These are phyloP conservation scores for Bungarus multicinctus DNA, from an alignment of 2,113 vertebrate species.

Conservation along the genomic window DNA sequence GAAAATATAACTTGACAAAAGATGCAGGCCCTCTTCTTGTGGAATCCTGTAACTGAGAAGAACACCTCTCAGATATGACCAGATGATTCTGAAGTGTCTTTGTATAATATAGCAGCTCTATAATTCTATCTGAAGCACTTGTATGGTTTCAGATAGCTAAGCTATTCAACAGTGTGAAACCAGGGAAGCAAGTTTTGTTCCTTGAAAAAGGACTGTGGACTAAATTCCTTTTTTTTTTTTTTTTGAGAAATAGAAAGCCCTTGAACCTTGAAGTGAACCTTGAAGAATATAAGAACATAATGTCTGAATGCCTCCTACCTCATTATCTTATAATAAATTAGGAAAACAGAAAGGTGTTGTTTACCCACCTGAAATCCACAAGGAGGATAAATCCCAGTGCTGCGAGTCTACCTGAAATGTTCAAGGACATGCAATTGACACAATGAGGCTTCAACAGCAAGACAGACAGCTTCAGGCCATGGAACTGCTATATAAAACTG, in stretches of 20 bases:
- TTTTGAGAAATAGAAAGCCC: neutral
- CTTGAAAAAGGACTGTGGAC: slow-evolving; percentile 32
- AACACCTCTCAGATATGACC: too few relatives aligned
- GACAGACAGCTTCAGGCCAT: slow-evolving; percentile 78
- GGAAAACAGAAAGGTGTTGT: slow-evolving; percentile 50
- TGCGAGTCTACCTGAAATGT: slow-evolving; percentile 70
- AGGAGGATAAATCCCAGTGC: slow-evolving; percentile 60
- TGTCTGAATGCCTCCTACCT: slow-evolving; percentile 28
- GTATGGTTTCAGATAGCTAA: fast-evolving
- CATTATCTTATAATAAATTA: slow-evolving; percentile 53
- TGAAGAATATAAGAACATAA: slow-evolving; percentile 26
- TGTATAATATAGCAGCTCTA: neutral
- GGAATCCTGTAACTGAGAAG: neutral
- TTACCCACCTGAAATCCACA: slow-evolving; percentile 60
- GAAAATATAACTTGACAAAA: neutral
- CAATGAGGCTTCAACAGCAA: slow-evolving; percentile 66
- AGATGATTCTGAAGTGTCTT: neutral
- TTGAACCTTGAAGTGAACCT: slow-evolving; percentile 19
- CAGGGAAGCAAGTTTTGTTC: neutral
- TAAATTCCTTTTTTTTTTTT: neutral
- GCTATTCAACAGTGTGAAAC: neutral
- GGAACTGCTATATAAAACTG: slow-evolving; percentile 69
- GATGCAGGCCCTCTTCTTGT: neutral
- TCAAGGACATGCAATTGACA: slow-evolving; percentile 79
- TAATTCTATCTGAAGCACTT: neutral